Evolutionary conservation across 1,140 invertebrate genomes (phyloP), one percentile per base, ranked within the genome.

Genomic region (Ptiloglossa arizonensis): DNA sequence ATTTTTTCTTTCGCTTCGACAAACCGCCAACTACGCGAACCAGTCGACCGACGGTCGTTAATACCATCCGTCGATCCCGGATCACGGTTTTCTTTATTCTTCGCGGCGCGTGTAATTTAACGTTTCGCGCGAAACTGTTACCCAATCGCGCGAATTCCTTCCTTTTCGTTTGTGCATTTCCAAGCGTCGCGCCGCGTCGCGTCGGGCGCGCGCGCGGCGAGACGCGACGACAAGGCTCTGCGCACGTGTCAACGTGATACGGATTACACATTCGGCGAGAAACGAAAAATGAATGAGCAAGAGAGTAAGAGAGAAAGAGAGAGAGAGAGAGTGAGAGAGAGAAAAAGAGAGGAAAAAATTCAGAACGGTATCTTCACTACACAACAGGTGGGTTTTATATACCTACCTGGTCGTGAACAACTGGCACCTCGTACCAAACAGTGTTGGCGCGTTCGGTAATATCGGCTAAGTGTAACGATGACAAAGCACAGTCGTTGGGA

Each of bases 331-430:
- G n/a, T n/a, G n/a, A n/a, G n/a, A 60, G 5, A 35, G 38, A 41
- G 15, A 59, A 57, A 63, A 44, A 50, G 15, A 19, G 15, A 56
- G n/a, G 17, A 22, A 9, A 29, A 67, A n/a, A 29, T 15, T 32
- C n/a, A n/a, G 29, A 56, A 72, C 15, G 48, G 44, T 63, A 63
- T 56, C 4, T 44, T 57, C 27, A 17, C 52, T 35, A 15, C 56
- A 38, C 67, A 68, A 75, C 52, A 56, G 72, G 71, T n/a, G 71
- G 46, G 35, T 41, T 27, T 66, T 9, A 0, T 13, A 64, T 75
- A 75, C 72, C 72, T 75, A 75, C 72, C 72, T 75, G 64, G 35
- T 56, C 62, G 52, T 50, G 54, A 67, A 56, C 24, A 24, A 75
- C 62, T 56, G 62, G 48, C 72, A 54, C n/a, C 50, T 54, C 8